These are phyloP conservation scores for Cavia porcellus DNA, from an alignment of 2,113 vertebrate genomes.

Conservation along the genomic window DNA sequence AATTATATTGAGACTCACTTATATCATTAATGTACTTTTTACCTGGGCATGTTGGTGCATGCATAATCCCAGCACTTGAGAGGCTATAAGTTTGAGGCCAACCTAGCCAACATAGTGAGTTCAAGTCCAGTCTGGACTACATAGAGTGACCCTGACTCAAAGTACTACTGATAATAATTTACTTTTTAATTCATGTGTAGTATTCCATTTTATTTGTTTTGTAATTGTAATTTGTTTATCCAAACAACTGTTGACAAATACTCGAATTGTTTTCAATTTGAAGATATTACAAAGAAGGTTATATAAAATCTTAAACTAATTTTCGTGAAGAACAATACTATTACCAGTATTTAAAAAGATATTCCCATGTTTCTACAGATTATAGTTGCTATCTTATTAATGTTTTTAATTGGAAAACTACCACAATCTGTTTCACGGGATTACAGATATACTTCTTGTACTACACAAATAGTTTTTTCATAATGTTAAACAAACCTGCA, in stretches of 20 bases:
- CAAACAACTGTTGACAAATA: not conserved
- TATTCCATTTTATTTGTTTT: not conserved
- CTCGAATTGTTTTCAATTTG: not conserved
- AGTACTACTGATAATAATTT: not conserved
- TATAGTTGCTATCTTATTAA: not conserved
- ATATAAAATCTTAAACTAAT: not conserved
- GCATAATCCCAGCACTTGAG: not conserved
- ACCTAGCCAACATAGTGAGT: too few species aligned
- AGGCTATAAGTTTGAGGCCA: not conserved
- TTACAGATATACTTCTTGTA: not conserved
- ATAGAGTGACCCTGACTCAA: too few species aligned
- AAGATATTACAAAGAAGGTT: not conserved
- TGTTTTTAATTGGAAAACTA: constrained; percentile 35
- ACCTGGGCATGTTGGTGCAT: not conserved
- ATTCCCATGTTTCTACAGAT: not conserved
- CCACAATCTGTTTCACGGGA: not conserved
- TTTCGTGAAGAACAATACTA: not conserved
- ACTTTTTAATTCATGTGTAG: not conserved
- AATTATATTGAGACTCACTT: not conserved
- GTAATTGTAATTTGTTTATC: not conserved
- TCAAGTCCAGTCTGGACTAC: not conserved
- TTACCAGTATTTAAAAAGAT: not conserved
- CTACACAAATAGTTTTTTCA: not conserved
- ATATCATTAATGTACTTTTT: not conserved
- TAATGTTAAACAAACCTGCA: not conserved